Base-by-base conservation (phyloP, 2,888 invertebrate genomes). In the Microchrysa polita region DNA sequence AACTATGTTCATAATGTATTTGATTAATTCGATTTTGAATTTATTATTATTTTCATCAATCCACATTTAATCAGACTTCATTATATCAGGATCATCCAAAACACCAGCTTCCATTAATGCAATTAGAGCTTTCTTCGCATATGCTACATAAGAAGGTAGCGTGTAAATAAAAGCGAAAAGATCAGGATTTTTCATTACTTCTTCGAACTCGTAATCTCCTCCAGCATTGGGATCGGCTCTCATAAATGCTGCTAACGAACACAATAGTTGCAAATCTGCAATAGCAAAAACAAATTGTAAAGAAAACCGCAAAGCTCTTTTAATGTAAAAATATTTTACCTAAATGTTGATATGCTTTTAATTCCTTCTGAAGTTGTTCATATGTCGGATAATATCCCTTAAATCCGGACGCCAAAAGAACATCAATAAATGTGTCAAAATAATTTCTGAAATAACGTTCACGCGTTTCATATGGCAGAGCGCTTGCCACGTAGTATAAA, bases 361-460 rank as follows among this genome's bases (percentile, higher is more conserved):
- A 7, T 20, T 67, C 67, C 14, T 67, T 10, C 27, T 53, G 67
- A 12, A 67, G 18, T 27, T 67, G 52, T n/a, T 53, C 67, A 16
- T 52, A 52, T 4, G 67, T 67, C 1, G 67, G 67, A 12, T 22
- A 14, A 1, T 67, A 18, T 22, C 53, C 67, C 10, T 53, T 67
- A 18, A 23, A 67, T n/a, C 67, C 67, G 16, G 53, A 18, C 16
- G 34, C 53, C 7, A 27, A 1, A 14, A 67, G 23, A 7, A 67
- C 53, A 34, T 67, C 67, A 16, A 42, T 67, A 16, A 67, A 67
- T 0, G 18, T 9, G 27, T 67, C 34, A 16, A 67, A 67, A 14
- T 67, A 67, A 10, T 14, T 18, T 23, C 53, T 23, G 9, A 53
- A 52, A 5, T 20, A n/a, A 9, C 16, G n/a, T 34, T 67, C 67